Evolutionary conservation across 1,140 invertebrate species (phyloP).

Genomic region (Magallana gigas): DNA sequence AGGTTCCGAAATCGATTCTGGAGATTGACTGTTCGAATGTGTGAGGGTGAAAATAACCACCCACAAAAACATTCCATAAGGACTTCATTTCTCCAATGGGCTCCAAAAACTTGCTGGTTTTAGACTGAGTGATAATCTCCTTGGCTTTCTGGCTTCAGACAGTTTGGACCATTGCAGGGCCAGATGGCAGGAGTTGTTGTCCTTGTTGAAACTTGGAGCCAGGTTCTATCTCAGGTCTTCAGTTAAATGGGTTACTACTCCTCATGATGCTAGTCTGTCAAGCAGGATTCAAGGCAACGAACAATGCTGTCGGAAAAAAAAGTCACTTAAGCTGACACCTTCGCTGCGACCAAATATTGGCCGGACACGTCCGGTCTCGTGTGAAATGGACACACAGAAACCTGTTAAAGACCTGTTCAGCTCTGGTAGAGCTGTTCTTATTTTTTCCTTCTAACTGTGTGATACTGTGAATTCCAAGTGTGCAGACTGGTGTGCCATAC

Average conservation of each 20-base stretch:
- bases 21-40: conserved; percentile 92
- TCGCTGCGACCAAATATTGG: not conserved
- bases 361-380: not conserved
- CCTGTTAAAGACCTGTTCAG: not conserved
- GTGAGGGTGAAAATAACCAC: not conserved
- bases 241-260: not conserved
- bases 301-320: not conserved
- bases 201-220: conserved; percentile 7
- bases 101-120: not conserved
- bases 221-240: conserved; percentile 6
- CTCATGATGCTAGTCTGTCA: conserved; percentile 21
- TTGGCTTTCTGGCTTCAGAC: conserved; percentile 11
- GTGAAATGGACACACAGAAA: conserved; percentile 16
- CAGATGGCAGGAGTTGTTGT: not conserved
- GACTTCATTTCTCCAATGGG: conserved; percentile 17
- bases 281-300: conserved; percentile 15
- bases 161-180: not conserved
- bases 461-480: conserved; percentile 37
- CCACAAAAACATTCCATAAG: conserved; percentile 7
- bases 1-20: conserved; percentile 98
- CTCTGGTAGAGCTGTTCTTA: conserved; percentile 5
- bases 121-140: not conserved
- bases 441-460: not conserved
- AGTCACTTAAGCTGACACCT: not conserved
- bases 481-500: conserved; percentile 24